Evolutionary conservation across 2,888 invertebrate genomes (phyloP).

Genomic region (Mimumesa dahlbomi): DNA sequence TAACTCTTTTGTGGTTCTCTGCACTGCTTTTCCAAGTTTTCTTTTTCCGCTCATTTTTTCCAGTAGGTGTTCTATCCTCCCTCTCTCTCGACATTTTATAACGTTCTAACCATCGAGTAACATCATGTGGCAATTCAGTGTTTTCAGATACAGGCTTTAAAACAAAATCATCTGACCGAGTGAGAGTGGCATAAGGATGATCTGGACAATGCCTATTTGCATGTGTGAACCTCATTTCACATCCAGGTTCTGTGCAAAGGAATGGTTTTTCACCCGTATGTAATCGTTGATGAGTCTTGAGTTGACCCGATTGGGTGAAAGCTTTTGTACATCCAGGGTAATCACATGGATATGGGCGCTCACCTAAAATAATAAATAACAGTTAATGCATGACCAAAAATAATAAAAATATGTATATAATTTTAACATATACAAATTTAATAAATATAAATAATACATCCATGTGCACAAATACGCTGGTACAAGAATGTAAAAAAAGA

Average conservation of each 20-base stretch:
- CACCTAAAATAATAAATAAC: conserved; percentile 81
- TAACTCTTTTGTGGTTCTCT: conserved; percentile 79
- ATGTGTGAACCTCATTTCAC: conserved; percentile 87
- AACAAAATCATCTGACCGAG: conserved; percentile 81
- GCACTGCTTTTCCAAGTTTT: conserved; percentile 80
- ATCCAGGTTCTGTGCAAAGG: conserved; percentile 84
- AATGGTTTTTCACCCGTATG: conserved; percentile 91
- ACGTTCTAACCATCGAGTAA: conserved; percentile 82
- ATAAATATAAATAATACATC: neutral
- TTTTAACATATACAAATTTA: no score
- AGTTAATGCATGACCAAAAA: no score
- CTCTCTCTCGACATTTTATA: conserved; percentile 78
- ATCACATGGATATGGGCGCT: conserved; percentile 88
- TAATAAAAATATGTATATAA: no score
- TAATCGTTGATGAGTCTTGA: conserved; percentile 88
- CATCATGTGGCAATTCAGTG: conserved; percentile 81
- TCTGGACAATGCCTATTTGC: conserved; percentile 88
- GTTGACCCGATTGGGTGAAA: conserved; percentile 89
- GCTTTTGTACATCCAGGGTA: conserved; percentile 87
- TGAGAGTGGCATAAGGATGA: conserved; percentile 85
- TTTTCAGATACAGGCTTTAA: conserved; percentile 80
- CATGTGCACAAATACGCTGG: no score
- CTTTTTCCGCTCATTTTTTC: conserved; percentile 79
- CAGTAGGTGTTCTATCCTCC: conserved; percentile 77
- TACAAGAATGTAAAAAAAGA: no score